phyloP scores from a whole-genome alignment of 2,113 vertebrate genomes.

The Asarcornis scutulata region DNA sequence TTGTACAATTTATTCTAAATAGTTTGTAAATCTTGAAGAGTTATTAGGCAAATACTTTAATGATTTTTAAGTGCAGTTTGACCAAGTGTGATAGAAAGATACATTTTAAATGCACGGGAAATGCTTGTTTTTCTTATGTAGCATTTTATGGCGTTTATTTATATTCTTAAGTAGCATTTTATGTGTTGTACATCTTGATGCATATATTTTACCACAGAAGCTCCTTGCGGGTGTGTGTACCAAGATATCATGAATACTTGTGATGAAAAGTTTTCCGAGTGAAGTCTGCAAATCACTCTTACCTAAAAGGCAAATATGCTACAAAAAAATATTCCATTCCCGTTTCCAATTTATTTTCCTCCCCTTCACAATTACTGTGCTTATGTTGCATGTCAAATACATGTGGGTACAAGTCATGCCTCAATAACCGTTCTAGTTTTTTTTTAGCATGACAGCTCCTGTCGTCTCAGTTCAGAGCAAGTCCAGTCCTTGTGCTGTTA shows the following conservation, averaged over 20 bases:
- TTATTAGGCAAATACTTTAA: neutral
- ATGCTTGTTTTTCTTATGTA: neutral
- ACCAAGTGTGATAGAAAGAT: neutral
- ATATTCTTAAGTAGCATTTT: neutral
- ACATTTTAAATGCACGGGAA: neutral
- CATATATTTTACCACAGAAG: neutral
- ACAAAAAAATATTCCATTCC: fast-evolving
- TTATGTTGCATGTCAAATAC: neutral
- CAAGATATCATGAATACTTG: neutral
- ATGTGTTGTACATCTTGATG: neutral
- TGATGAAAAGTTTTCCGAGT: neutral
- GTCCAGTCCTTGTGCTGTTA: neutral
- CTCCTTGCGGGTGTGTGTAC: neutral
- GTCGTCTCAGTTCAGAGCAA: neutral
- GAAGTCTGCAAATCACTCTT: neutral
- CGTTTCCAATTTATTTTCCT: neutral
- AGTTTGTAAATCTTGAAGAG: neutral
- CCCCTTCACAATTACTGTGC: fast-evolving
- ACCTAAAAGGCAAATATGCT: neutral
- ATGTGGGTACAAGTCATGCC: neutral
- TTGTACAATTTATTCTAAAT: neutral
- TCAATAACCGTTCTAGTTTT: neutral
- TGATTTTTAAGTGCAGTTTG: neutral
- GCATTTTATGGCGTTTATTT: neutral
- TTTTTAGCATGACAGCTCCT: neutral